phyloP scores from a whole-genome alignment of 2,113 vertebrate species.

The Pterocles burchelli region DNA sequence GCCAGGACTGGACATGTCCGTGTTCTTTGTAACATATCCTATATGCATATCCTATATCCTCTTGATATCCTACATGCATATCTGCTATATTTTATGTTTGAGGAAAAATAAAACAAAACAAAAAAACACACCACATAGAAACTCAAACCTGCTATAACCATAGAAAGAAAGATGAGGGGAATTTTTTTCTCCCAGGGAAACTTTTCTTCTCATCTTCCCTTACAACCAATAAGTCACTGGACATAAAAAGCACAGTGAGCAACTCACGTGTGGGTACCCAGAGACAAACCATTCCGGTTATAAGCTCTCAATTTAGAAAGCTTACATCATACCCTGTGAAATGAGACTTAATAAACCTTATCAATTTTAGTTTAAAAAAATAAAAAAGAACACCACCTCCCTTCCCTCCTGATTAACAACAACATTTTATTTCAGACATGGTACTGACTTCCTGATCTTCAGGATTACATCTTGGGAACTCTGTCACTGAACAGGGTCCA shows the following conservation, averaged over 20 bases:
- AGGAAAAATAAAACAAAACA: neutral
- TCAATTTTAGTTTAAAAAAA: neutral
- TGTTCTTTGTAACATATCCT: neutral
- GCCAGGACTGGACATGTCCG: neutral
- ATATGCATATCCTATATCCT: too few species aligned
- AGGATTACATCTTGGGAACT: neutral
- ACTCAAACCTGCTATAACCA: neutral
- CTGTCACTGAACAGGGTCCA: neutral
- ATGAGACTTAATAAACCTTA: neutral
- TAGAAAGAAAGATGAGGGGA: rapidly evolving
- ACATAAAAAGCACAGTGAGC: neutral
- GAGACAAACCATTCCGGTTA: neutral
- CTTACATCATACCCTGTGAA: neutral
- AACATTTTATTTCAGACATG: neutral
- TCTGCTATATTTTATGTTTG: neutral
- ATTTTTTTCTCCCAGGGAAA: neutral
- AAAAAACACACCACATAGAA: neutral
- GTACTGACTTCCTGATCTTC: neutral
- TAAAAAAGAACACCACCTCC: neutral
- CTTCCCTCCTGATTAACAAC: neutral
- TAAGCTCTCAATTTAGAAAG: neutral
- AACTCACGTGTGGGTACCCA: neutral
- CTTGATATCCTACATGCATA: neutral
- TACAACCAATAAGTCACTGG: neutral
- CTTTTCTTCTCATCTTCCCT: neutral